Evolutionary conservation across 1,140 invertebrate genomes (phyloP), one percentile per base, ranked within the genome.

Genomic region (Maniola jurtina): DNA sequence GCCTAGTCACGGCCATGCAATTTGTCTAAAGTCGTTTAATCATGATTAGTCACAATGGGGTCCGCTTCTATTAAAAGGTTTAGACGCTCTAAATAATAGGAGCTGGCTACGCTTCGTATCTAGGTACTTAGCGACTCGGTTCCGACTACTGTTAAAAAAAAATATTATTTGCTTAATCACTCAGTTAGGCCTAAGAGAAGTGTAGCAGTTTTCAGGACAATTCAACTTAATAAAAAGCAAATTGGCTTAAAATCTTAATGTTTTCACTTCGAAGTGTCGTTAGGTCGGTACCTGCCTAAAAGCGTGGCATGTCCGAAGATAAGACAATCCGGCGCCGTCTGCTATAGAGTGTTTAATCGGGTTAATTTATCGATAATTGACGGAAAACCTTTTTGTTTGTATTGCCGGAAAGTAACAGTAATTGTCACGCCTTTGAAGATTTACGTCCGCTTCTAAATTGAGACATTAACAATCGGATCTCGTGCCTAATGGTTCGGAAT

Each of bases 321-420:
- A 90, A 88, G 81, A 70, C 80, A 68, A 66, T 73, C 84, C 85
- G 86, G 84, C 88, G 86, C 88, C 88, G 88, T 84, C 88, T 80
- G 83, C 80, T 77, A 72, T 80, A 68, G 84, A 86, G 73, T 86
- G 81, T 85, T 88, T 90, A 90, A 90, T 90, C 88, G 83, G 86
- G 85, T 90, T 90, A 90, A 89, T 90, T 90, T 90, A 90, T 90
- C 88, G 86, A 90, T 90, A 90, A 90, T 90, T 90, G 88, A 88
- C 88, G 86, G 85, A 88, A 86, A 89, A 81, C 86, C 88, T 90
- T 90, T 88, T 90, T 90, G 86, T 90, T 90, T 90, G 88, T 88
- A 86, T 84, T 88, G 85, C 83, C 85, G 85, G 88, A 75, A 89
- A 90, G 85, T 89, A 90, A 90, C 88, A 90, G 88, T 89, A 90